These are phyloP conservation scores for Matsumurasca onukii DNA, from an alignment of 1,140 invertebrate species.

Conservation along the genomic window DNA sequence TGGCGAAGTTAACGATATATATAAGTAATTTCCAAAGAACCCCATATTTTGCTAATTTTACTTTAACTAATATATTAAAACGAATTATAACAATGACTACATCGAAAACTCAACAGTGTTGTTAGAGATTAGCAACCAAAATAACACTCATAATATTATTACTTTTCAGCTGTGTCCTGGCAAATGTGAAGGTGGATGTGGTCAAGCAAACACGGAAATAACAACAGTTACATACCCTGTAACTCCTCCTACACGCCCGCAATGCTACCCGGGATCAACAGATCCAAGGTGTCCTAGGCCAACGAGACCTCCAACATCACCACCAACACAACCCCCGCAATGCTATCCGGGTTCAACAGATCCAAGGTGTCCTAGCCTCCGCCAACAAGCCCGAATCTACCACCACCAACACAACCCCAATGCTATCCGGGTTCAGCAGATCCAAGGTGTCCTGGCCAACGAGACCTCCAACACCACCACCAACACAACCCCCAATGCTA, in stretches of 20 bases:
- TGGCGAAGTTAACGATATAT: no score
- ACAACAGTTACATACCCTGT: slow-evolving; percentile 45
- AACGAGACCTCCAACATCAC: slow-evolving; percentile 28
- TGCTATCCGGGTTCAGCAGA: slow-evolving; percentile 48
- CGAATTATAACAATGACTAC: no score
- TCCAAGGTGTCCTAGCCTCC: no score
- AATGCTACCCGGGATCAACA: slow-evolving; percentile 44
- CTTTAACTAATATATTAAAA: no score
- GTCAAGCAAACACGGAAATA: slow-evolving; percentile 49
- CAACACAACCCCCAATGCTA: no score
- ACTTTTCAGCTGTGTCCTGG: slow-evolving; percentile 48
- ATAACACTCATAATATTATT: no score
- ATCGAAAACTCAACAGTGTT: no score
- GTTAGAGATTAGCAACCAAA: no score
- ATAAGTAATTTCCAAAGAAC: no score
- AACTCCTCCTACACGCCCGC: slow-evolving; percentile 29
- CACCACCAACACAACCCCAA: slow-evolving; percentile 39
- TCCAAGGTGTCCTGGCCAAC: slow-evolving; percentile 47
- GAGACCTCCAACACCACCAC: no score
- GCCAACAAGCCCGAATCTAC: no score
- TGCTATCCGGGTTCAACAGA: slow-evolving; percentile 45
- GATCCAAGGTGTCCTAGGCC: slow-evolving; percentile 49
- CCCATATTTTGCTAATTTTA: no score
- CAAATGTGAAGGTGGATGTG: slow-evolving; percentile 44
- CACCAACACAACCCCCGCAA: slow-evolving; percentile 33